A percentile compares a stretch with the other conserved stretches of the same genome.
Conservation (phyloP, 2,113 vertebrate species). For the Vombatus ursinus region DNA sequence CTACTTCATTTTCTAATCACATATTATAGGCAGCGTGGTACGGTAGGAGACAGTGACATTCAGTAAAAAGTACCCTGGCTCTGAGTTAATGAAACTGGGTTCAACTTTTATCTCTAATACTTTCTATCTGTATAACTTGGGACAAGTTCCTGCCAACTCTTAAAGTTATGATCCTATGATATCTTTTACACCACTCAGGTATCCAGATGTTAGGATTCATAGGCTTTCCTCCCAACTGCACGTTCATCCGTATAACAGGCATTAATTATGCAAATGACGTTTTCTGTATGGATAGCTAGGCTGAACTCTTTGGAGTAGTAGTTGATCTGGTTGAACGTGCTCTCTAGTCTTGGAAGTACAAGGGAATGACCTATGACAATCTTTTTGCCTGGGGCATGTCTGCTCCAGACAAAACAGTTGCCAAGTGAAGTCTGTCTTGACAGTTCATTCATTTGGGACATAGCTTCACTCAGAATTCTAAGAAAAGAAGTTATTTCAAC, state of each 20-base stretch:
- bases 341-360: not conserved
- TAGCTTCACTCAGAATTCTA: not conserved
- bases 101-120: not conserved
- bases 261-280: not conserved
- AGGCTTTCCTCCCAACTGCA: not conserved
- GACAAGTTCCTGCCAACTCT: not conserved
- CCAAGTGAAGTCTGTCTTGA: not conserved
- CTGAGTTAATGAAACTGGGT: not conserved
- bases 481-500: not conserved
- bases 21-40: not conserved
- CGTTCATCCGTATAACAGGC: not conserved
- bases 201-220: not conserved
- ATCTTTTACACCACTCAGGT: not conserved
- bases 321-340: not conserved
- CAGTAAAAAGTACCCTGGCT: not conserved
- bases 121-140: not conserved
- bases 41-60: not conserved
- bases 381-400: not conserved
- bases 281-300: not conserved
- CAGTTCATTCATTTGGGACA: not conserved
- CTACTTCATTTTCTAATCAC: not conserved
- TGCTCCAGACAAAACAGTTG: not conserved
- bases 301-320: not conserved
- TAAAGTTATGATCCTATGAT: not conserved
- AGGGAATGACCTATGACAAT: not conserved